Evolutionary conservation across 2,888 invertebrate species (phyloP).

Genomic region (Drosophila colorata): DNA sequence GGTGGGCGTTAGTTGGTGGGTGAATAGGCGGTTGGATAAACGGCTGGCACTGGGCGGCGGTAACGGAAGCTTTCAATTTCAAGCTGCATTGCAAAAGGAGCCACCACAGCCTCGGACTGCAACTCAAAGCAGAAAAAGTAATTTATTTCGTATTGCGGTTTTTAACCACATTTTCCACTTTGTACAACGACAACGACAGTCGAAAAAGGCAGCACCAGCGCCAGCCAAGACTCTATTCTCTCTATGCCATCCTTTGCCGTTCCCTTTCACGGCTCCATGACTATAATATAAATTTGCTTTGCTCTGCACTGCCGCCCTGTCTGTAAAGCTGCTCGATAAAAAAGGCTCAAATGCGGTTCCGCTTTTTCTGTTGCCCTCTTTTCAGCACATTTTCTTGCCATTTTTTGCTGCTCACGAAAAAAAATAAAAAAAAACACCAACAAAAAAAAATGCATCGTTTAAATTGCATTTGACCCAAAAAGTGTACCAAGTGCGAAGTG

Average conservation of each 20-base stretch:
- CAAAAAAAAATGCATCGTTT: slow-evolving; percentile 46
- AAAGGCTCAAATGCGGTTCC: slow-evolving; percentile 78
- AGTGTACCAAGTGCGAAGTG: slow-evolving; percentile 55
- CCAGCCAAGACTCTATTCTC: slow-evolving; percentile 47
- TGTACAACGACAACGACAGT: slow-evolving; percentile 77
- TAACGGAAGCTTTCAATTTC: slow-evolving; percentile 79
- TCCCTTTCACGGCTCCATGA: slow-evolving; percentile 33
- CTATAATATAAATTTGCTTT: slow-evolving; percentile 73
- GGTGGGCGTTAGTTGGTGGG: slow-evolving; percentile 29
- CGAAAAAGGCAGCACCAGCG: slow-evolving; percentile 49
- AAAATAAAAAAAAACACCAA: slow-evolving; percentile 4
- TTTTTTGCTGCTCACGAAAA: slow-evolving; percentile 56
- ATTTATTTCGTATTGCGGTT: slow-evolving; percentile 81
- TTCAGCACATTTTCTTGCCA: slow-evolving; percentile 71
- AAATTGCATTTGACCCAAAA: slow-evolving; percentile 67
- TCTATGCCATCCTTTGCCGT: slow-evolving; percentile 11
- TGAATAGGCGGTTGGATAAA: slow-evolving; percentile 51
- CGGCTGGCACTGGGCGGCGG: slow-evolving; percentile 54
- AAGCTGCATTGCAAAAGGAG: slow-evolving; percentile 68
- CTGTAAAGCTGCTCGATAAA: slow-evolving; percentile 69
- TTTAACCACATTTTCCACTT: slow-evolving; percentile 81
- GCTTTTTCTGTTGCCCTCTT: slow-evolving; percentile 64
- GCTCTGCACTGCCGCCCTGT: slow-evolving; percentile 39
- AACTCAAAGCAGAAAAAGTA: slow-evolving; percentile 79
- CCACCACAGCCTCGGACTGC: slow-evolving; percentile 63